Conservation (phyloP, 2,888 invertebrate species). For the Chrysodeixis includens region DNA sequence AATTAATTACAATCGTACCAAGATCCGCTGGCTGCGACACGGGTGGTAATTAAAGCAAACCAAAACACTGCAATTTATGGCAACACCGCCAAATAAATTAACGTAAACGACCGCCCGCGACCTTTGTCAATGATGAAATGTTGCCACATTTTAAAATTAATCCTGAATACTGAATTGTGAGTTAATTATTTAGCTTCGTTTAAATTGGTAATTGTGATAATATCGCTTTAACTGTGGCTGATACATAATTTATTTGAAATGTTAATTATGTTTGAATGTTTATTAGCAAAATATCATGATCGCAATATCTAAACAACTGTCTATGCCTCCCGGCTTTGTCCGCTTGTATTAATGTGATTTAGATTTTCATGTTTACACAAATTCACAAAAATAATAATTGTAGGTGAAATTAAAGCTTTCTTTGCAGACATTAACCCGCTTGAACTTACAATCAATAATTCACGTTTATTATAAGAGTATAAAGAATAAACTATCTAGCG, state of each 20-base stretch:
- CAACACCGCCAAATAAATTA: slow-evolving; percentile 73
- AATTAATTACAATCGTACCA: slow-evolving; percentile 67
- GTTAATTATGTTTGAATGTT: neutral
- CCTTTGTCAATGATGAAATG: slow-evolving; percentile 67
- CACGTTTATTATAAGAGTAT: no score
- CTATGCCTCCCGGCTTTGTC: no score
- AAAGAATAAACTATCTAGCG: no score
- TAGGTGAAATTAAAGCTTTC: no score
- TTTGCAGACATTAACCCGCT: no score
- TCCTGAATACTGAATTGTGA: slow-evolving; percentile 33
- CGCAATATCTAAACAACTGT: neutral
- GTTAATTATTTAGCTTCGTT: slow-evolving; percentile 30
- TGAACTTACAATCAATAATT: no score
- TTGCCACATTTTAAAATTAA: slow-evolving; percentile 52
- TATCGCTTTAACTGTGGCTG: neutral
- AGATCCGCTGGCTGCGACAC: slow-evolving; percentile 65
- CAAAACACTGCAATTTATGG: slow-evolving; percentile 75
- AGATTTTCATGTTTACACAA: no score
- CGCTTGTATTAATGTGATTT: no score
- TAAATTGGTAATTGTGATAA: slow-evolving; percentile 23
- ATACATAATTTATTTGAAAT: neutral
- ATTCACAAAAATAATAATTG: no score
- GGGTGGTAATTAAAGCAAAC: slow-evolving; percentile 73
- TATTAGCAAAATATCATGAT: neutral
- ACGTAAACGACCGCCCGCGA: slow-evolving; percentile 58